phyloP scores from a whole-genome alignment of 2,888 invertebrate genomes.

The Phrixothrix hirtus region DNA sequence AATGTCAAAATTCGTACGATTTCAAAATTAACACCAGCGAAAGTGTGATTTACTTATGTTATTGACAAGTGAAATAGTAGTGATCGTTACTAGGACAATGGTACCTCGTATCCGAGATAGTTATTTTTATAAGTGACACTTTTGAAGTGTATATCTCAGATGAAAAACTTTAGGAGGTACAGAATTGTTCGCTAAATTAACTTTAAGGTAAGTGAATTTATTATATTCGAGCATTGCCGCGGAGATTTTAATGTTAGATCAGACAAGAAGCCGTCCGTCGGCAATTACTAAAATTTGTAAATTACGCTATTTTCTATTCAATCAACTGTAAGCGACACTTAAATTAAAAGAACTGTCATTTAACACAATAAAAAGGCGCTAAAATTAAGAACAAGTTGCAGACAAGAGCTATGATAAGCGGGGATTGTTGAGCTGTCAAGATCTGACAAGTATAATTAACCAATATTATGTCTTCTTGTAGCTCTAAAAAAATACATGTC shows the following conservation, averaged over 20 bases:
- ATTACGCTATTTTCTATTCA: not conserved
- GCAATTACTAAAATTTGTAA: no score
- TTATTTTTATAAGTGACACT: slow-evolving; percentile 22
- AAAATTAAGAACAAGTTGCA: slow-evolving; percentile 5
- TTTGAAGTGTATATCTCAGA: no score
- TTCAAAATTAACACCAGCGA: slow-evolving; percentile 52
- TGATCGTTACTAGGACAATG: slow-evolving; percentile 35
- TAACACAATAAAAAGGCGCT: not conserved
- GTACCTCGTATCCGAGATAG: slow-evolving; percentile 9
- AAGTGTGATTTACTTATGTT: slow-evolving; percentile 45
- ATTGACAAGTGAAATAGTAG: slow-evolving; percentile 40
- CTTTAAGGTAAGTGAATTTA: slow-evolving; percentile 7
- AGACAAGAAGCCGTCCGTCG: slow-evolving; percentile 19
- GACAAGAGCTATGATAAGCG: slow-evolving; percentile 1
- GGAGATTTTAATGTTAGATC: slow-evolving; percentile 19
- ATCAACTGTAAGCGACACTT: no score
- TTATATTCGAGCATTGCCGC: slow-evolving; percentile 1
- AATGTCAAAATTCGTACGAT: slow-evolving; percentile 42
- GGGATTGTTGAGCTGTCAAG: slow-evolving; percentile 4
- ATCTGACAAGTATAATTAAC: slow-evolving; percentile 9
- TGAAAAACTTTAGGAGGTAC: no score
- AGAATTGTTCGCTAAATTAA: no score
- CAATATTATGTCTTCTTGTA: not conserved
- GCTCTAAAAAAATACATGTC: not conserved
- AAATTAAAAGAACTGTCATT: not conserved